phyloP scores from a whole-genome alignment of 2,888 invertebrate genomes.

The Apoderus coryli region DNA sequence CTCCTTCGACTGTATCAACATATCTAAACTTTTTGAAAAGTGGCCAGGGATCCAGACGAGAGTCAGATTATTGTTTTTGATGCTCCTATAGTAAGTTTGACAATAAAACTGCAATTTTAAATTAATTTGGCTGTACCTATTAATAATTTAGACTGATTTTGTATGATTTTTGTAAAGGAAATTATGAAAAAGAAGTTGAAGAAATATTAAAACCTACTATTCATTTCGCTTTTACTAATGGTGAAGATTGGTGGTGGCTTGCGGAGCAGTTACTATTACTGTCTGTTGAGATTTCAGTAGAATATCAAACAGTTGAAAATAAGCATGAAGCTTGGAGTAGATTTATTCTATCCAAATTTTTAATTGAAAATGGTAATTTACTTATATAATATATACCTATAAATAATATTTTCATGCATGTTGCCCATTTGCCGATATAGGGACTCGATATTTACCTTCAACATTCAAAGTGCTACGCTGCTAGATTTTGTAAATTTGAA shows the following conservation, averaged over 20 bases:
- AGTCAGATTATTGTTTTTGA: no score
- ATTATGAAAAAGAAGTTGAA: slow-evolving; percentile 24
- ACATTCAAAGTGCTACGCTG: no score
- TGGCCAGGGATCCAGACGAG: no score
- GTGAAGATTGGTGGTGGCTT: slow-evolving; percentile 37
- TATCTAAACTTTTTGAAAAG: no score
- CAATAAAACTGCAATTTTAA: no score
- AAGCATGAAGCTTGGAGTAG: slow-evolving; percentile 36
- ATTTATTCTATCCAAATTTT: slow-evolving; percentile 39
- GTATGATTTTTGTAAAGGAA: slow-evolving; percentile 10
- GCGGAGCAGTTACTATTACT: slow-evolving; percentile 40
- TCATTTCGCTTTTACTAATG: slow-evolving; percentile 27
- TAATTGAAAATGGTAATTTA: slow-evolving; percentile 37
- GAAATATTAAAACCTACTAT: slow-evolving; percentile 33
- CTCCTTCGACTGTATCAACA: no score
- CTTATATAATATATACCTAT: not conserved
- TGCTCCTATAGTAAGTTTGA: no score
- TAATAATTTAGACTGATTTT: not conserved
- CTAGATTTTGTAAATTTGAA: no score
- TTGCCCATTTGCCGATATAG: no score
- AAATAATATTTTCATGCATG: slow-evolving; percentile 6
- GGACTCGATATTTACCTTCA: no score
- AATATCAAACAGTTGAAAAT: slow-evolving; percentile 35
- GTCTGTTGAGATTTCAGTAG: slow-evolving; percentile 33
- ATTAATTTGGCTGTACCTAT: no score